A percentile compares a stretch with the other conserved stretches of the same genome.
Evolutionary conservation across 1,140 invertebrate species (phyloP).

Genomic region (Sycophaga agraensis): DNA sequence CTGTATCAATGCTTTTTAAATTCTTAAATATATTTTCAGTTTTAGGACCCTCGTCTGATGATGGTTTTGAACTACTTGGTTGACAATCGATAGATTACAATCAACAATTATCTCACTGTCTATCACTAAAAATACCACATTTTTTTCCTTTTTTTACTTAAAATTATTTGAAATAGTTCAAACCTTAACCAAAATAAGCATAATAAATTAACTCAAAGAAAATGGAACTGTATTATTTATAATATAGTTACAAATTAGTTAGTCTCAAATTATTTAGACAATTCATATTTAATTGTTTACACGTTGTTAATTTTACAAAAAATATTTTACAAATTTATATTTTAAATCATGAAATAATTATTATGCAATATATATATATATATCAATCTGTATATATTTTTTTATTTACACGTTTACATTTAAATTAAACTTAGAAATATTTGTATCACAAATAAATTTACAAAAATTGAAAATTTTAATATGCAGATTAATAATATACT

Average conservation of each 20-base stretch:
- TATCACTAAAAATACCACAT: not conserved
- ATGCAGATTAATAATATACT: too few relatives aligned
- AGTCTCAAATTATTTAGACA: conserved; percentile 3
- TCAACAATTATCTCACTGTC: not conserved
- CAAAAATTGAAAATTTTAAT: too few relatives aligned
- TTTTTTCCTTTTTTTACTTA: conserved; percentile 9
- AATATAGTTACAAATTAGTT: not conserved
- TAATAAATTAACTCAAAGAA: not conserved
- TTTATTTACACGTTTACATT: too few relatives aligned
- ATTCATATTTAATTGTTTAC: not conserved
- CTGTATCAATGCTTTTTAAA: too few relatives aligned
- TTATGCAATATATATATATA: conserved; percentile 15
- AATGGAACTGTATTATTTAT: not conserved
- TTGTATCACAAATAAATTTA: too few relatives aligned
- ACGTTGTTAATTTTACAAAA: not conserved
- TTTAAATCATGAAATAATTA: conserved; percentile 9
- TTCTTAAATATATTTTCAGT: conserved; percentile 37
- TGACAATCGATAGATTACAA: conserved; percentile 40
- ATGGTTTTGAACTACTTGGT: conserved; percentile 63
- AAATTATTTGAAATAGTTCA: conserved; percentile 17
- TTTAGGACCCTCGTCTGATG: conserved; percentile 58
- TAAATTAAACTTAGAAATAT: too few relatives aligned
- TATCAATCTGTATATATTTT: conserved; percentile 10
- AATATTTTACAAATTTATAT: too few relatives aligned
- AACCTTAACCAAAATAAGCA: not conserved